Percentiles rank a stretch among this genome's conserved stretches.
Conservation (phyloP, 2,113 vertebrate species). For the Phyllopteryx taeniolatus region DNA sequence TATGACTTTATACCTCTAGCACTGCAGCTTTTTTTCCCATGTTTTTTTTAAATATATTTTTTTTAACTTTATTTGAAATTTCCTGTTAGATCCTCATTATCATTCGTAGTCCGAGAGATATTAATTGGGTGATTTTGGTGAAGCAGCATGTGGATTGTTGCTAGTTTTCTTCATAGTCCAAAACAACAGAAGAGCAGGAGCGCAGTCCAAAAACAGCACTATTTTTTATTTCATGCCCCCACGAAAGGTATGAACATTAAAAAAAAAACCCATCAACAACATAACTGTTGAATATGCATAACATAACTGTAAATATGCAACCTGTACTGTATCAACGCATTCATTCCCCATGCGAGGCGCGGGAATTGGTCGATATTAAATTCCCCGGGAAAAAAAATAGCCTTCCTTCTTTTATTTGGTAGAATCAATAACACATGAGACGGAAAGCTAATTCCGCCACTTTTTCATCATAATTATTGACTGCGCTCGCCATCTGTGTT, state of each 20-base stretch:
- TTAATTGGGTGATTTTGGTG: too few species aligned
- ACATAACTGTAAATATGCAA: slow-evolving; percentile 10
- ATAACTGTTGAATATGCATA: too few species aligned
- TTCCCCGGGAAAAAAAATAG: slow-evolving; percentile 27
- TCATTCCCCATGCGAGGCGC: slow-evolving; percentile 12
- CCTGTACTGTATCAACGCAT: slow-evolving; percentile 6
- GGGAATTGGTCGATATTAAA: slow-evolving; percentile 35
- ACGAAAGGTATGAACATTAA: too few species aligned
- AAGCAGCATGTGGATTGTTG: too few species aligned
- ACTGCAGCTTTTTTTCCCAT: too few species aligned
- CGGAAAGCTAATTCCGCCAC: slow-evolving; percentile 28
- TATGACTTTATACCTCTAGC: neutral
- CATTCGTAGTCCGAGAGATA: neutral
- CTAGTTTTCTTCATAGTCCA: too few species aligned
- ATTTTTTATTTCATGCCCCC: neutral
- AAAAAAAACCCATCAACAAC: slow-evolving; percentile 7
- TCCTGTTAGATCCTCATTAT: neutral
- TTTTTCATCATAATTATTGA: slow-evolving; percentile 37
- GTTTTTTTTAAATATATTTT: neutral
- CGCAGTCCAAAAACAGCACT: neutral
- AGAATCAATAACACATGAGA: slow-evolving; percentile 37
- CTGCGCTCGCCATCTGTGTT: slow-evolving; percentile 37
- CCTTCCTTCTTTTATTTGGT: neutral
- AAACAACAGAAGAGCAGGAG: neutral
- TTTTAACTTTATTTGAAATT: neutral